Conservation (phyloP, 2,797 vertebrate genomes). For the Pogonophryne albipinna region DNA sequence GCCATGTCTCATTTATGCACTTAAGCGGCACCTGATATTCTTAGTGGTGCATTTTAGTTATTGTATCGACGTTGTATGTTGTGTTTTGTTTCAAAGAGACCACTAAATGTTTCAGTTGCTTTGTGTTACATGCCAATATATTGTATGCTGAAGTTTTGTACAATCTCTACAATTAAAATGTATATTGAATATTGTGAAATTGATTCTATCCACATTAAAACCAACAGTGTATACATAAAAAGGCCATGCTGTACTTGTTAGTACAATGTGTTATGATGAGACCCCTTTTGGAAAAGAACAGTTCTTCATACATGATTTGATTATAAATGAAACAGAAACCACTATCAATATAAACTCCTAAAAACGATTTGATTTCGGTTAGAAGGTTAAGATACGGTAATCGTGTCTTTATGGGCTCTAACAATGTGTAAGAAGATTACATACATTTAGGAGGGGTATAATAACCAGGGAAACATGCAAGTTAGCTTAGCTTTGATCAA, state of each 20-base stretch:
- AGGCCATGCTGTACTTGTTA: neutral
- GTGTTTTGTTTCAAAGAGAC: conserved; percentile 48
- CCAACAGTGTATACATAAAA: neutral
- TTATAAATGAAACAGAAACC: neutral
- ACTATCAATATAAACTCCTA: neutral
- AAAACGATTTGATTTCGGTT: neutral
- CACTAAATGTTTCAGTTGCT: conserved; percentile 52
- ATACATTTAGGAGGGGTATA: neutral
- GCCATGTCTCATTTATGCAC: conserved; percentile 34
- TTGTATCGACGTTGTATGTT: conserved; percentile 20
- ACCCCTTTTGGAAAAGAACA: neutral
- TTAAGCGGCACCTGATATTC: conserved; percentile 24
- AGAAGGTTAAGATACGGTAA: no score
- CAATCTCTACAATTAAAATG: conserved; percentile 50
- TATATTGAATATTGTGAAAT: conserved; percentile 36
- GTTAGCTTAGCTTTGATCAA: neutral
- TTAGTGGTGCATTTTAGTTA: conserved; percentile 25
- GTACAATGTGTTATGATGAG: neutral
- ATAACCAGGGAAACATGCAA: neutral
- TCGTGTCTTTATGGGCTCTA: neutral
- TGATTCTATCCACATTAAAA: neutral
- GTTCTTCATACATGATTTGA: neutral
- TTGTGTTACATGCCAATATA: conserved; percentile 49
- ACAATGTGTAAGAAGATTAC: neutral
- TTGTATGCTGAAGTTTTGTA: conserved; percentile 66